Evolutionary conservation across 2,888 invertebrate species (phyloP).

Genomic region (Agrochola lychnidis): DNA sequence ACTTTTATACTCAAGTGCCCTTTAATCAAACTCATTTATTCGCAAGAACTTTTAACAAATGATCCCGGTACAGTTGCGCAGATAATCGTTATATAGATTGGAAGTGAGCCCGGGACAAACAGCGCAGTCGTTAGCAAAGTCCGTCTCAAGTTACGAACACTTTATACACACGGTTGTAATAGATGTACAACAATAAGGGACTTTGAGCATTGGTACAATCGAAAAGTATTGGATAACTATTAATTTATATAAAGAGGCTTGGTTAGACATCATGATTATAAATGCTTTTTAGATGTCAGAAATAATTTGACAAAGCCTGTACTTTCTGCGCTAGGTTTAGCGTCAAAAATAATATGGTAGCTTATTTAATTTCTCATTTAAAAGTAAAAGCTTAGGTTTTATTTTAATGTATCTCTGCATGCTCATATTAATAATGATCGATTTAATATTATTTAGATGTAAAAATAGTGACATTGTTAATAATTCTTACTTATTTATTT

Average conservation of each 20-base stretch:
- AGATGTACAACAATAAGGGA: slow-evolving; percentile 13
- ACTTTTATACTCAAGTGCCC: slow-evolving; percentile 61
- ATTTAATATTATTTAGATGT: neutral
- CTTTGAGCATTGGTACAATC: neutral
- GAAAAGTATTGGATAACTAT: neutral
- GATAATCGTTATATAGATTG: slow-evolving; percentile 72
- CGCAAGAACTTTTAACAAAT: slow-evolving; percentile 71
- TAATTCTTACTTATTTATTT: too few species aligned
- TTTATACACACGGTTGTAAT: slow-evolving; percentile 50
- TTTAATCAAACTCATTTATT: slow-evolving; percentile 70
- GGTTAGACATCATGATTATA: neutral
- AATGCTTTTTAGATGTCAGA: neutral
- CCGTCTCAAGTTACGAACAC: slow-evolving; percentile 63
- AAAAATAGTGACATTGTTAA: neutral
- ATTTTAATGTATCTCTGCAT: neutral
- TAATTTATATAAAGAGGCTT: neutral
- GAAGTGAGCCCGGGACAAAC: slow-evolving; percentile 69
- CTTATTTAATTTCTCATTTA: neutral
- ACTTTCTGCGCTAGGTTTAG: neutral
- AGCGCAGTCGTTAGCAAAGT: slow-evolving; percentile 70
- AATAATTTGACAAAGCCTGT: neutral
- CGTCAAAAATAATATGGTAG: neutral
- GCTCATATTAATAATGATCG: neutral
- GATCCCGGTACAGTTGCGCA: slow-evolving; percentile 67
- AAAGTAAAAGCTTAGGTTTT: neutral